phyloP scores from a whole-genome alignment of 2,888 invertebrate genomes.

The Erannis defoliaria region DNA sequence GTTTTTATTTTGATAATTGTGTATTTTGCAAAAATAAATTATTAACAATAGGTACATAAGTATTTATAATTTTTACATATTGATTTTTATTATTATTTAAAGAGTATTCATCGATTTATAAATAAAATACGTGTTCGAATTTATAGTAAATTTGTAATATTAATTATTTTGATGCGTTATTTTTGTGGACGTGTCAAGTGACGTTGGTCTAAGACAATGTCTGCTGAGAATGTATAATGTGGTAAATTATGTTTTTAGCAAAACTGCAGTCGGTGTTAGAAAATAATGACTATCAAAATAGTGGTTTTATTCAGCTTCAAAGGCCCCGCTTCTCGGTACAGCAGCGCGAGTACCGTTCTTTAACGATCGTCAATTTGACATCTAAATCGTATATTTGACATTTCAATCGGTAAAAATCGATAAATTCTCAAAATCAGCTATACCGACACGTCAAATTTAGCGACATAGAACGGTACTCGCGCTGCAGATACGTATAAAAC shows the following conservation, averaged over 20 bases:
- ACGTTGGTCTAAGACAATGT: slow-evolving; percentile 15
- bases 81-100: slow-evolving; percentile 25
- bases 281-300: too few species aligned
- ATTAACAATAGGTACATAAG: slow-evolving; percentile 49
- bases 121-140: slow-evolving; percentile 23
- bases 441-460: too few species aligned
- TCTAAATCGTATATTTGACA: too few species aligned
- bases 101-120: slow-evolving; percentile 9
- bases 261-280: too few species aligned
- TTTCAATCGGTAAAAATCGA: too few species aligned
- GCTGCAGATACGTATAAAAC: too few species aligned
- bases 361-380: too few species aligned
- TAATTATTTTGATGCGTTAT: slow-evolving; percentile 11
- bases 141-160: slow-evolving; percentile 16
- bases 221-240: neutral
- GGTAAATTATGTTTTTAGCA: neutral
- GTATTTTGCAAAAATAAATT: slow-evolving; percentile 47
- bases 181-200: neutral
- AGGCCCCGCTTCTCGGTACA: too few species aligned
- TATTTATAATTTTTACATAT: slow-evolving; percentile 20
- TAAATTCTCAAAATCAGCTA: too few species aligned
- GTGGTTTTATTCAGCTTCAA: too few species aligned
- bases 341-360: too few species aligned
- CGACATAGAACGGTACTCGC: too few species aligned
- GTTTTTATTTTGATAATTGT: slow-evolving; percentile 42